Conservation (phyloP, 2,797 vertebrate species). For the Hydrocynus forskahlii region DNA sequence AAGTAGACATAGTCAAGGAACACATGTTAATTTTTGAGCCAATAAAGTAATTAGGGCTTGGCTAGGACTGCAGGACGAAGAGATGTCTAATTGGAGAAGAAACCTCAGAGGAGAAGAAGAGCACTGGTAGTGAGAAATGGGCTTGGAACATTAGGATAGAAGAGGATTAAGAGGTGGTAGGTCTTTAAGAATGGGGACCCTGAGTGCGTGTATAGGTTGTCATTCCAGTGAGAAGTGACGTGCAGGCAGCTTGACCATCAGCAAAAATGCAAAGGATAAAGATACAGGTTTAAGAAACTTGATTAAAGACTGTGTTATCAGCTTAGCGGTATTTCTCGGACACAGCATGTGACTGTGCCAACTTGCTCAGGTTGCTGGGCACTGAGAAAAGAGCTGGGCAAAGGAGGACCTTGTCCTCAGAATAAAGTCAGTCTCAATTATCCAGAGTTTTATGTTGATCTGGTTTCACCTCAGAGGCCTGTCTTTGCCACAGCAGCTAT, state of each 20-base stretch:
- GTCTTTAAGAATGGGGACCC: background rate
- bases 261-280: background rate
- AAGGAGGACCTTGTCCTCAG: background rate
- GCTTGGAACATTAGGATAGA: background rate
- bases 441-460: background rate
- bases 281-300: background rate
- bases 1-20: background rate
- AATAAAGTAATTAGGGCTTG: slow-evolving; percentile 7
- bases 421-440: slow-evolving; percentile 6
- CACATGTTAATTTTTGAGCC: slow-evolving; percentile 5
- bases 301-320: background rate
- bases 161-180: background rate
- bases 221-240: background rate
- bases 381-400: background rate
- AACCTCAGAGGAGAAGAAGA: slow-evolving; percentile 1
- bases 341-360: background rate
- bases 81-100: background rate
- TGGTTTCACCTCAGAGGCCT: background rate
- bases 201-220: background rate
- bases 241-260: background rate
- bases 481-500: background rate
- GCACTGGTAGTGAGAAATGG: background rate
- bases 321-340: background rate
- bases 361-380: background rate
- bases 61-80: background rate